Evolutionary conservation across 2,113 vertebrate genomes (phyloP), one percentile per base, ranked within the genome.

Genomic region (Nannospalax galili): DNA sequence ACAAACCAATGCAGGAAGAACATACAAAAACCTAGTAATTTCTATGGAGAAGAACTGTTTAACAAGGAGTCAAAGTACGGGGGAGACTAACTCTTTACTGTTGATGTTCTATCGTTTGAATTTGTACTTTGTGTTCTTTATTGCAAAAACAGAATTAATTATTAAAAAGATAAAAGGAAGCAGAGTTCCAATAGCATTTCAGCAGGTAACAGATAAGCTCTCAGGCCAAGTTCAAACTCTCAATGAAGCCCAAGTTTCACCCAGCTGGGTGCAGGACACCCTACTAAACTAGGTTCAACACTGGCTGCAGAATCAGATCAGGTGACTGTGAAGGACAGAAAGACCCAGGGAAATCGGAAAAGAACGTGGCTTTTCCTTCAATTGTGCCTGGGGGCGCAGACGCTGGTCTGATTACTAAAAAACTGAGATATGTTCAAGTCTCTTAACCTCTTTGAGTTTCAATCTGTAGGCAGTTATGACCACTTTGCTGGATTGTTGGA

Each of bases 141-240:
- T 77, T 93, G 70, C 1, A 92, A 84, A 93, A 90, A 78, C 62
- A 73, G 82, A 62, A 73, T 82, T 30, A 92, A 74, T 84, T n/a
- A 93, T 35, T 87, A n/a, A 91, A 95, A 80, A n/a, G 64, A 64
- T 10, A 45, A 56, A 87, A 93, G 42, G 52, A 82, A 48, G 42
- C 10, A 40, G 60, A 90, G 24, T 88, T 95, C 72, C 93, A 82
- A 42, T 70, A 94, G 88, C 19, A 91, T 77, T 85, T 93, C 56
- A 82, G 64, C 40, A 88, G 70, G 24, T 91, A 92, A 79, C 32
- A 91, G 88, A 90, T 70, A 6, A 60, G 81, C 69, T 91, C 32
- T 86, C 24, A 80, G 32, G 22, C 70, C 28, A 87, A 88, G 45
- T 75, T 35, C 45, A 74, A 95, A 69, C 70, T 80, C 48, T 35